Percentiles rank a stretch among this genome's conserved stretches.
These are phyloP conservation scores for Otolemur crassicaudatus DNA, from an alignment of 2,797 vertebrate species.

Conservation along the genomic window DNA sequence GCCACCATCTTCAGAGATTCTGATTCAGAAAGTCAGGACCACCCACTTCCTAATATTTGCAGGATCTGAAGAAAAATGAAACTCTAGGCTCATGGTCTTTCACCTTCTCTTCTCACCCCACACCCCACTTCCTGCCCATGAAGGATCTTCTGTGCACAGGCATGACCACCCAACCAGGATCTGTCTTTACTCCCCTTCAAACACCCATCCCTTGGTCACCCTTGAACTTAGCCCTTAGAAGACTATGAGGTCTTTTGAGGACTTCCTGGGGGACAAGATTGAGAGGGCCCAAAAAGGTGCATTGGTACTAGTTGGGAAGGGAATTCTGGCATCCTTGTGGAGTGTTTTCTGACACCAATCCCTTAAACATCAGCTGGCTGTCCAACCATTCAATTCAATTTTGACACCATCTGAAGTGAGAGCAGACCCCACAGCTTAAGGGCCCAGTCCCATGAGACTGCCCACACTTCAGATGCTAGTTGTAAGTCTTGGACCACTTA, in stretches of 20 bases:
- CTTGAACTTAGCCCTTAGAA: not conserved
- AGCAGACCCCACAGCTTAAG: not conserved
- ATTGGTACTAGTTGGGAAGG: not conserved
- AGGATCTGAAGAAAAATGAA: not conserved
- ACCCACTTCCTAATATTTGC: not conserved
- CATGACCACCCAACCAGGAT: not conserved
- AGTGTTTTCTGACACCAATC: not conserved
- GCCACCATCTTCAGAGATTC: not conserved
- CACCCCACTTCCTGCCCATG: not conserved
- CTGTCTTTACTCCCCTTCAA: not conserved
- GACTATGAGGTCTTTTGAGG: not conserved
- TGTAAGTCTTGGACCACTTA: not conserved
- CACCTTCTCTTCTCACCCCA: not conserved
- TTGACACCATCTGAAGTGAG: not conserved
- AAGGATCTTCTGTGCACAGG: not conserved
- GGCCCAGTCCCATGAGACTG: too few relatives aligned
- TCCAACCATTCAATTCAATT: not conserved
- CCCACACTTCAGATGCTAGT: not conserved
- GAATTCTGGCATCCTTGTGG: not conserved
- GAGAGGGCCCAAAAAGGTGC: not conserved
- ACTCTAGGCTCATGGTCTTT: not conserved
- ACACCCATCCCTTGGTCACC: not conserved
- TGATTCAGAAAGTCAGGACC: not conserved
- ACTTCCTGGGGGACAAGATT: not conserved
- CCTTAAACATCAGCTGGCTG: not conserved